Evolutionary conservation across 1,140 invertebrate species (phyloP).

Genomic region (Drosophila pseudoobscura): DNA sequence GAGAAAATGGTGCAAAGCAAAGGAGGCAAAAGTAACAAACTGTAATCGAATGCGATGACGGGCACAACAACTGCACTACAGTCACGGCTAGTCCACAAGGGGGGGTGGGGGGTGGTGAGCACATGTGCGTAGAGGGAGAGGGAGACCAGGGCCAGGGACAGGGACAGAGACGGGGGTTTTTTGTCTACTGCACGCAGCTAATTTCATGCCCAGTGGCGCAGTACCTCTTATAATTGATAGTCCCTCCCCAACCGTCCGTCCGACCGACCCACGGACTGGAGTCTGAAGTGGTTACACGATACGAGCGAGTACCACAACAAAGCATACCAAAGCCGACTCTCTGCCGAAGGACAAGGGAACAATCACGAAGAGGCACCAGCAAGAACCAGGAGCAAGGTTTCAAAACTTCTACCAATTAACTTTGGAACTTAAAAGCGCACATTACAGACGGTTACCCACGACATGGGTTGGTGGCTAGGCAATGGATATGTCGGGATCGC

Average conservation of each 20-base stretch:
- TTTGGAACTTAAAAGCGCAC: not conserved
- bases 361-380: conserved; percentile 3
- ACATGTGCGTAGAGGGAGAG: conserved; percentile 14
- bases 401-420: conserved; percentile 4
- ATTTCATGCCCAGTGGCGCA: conserved; percentile 74
- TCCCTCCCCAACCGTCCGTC: not conserved
- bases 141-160: not conserved
- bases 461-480: not conserved
- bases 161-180: not conserved
- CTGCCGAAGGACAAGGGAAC: not conserved
- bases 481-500: too few species aligned
- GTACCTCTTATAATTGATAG: conserved; percentile 71
- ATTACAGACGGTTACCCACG: not conserved
- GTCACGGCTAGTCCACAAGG: conserved; percentile 41
- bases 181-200: conserved; percentile 63
- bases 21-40: conserved; percentile 29
- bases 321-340: not conserved
- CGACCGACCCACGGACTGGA: not conserved
- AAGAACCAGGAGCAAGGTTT: conserved; percentile 9
- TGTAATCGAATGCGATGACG: conserved; percentile 57
- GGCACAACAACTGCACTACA: conserved; percentile 50
- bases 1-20: conserved; percentile 22
- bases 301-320: conserved; percentile 8
- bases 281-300: conserved; percentile 26
- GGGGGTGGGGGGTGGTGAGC: not conserved